Percentiles rank a stretch among this genome's conserved stretches.
Conservation (phyloP, 2,888 invertebrate species). For the Melieria crassipennis region DNA sequence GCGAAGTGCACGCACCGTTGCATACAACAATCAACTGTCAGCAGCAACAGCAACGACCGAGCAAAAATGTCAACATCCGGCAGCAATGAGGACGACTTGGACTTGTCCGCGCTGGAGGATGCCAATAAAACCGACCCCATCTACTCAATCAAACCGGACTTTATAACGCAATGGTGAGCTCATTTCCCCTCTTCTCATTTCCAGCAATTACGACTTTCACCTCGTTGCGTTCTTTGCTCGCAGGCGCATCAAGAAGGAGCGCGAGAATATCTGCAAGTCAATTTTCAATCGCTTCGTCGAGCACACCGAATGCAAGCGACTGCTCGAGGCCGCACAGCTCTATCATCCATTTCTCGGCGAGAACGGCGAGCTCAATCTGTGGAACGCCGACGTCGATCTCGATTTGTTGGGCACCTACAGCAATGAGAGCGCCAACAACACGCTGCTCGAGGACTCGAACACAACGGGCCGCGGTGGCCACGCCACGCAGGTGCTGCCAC, state of each 20-base stretch:
- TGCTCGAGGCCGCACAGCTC: slow-evolving; percentile 66
- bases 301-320: slow-evolving; percentile 72
- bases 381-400: slow-evolving; percentile 53
- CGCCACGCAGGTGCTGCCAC: slow-evolving; percentile 75
- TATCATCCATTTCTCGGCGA: slow-evolving; percentile 66
- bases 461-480: slow-evolving; percentile 48
- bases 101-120: slow-evolving; percentile 60
- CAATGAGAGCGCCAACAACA: slow-evolving; percentile 55
- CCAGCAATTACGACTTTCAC: neutral
- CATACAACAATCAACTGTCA: neutral
- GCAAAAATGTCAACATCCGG: slow-evolving; percentile 41
- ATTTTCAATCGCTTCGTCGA: slow-evolving; percentile 71
- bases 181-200: neutral
- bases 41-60: neutral
- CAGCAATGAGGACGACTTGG: slow-evolving; percentile 59
- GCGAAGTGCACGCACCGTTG: neutral
- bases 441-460: slow-evolving; percentile 47
- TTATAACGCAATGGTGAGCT: slow-evolving; percentile 81
- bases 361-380: slow-evolving; percentile 64
- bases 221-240: neutral
- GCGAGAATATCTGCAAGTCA: slow-evolving; percentile 77
- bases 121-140: slow-evolving; percentile 76
- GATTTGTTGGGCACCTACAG: slow-evolving; percentile 55
- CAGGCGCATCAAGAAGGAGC: slow-evolving; percentile 80
- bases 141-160: slow-evolving; percentile 79